Evolutionary conservation across 2,113 vertebrate species (phyloP).

Genomic region (Gymnocephalus cernua): DNA sequence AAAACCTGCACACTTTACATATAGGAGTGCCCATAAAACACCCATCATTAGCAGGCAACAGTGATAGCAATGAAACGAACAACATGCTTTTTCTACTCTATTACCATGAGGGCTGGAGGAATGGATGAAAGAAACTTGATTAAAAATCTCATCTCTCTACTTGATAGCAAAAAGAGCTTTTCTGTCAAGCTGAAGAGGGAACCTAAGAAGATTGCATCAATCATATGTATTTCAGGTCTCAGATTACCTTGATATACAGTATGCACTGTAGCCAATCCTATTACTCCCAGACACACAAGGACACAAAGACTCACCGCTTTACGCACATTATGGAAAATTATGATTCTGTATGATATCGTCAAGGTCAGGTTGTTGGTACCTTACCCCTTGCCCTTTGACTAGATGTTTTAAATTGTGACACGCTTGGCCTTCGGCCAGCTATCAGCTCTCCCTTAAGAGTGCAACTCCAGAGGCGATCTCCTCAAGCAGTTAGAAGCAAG

Average conservation of each 20-base stretch:
- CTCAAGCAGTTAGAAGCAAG: constrained; percentile 25
- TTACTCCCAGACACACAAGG: constrained; percentile 62
- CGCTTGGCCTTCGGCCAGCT: constrained; percentile 23
- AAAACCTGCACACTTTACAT: not conserved
- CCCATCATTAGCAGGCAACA: constrained; percentile 1
- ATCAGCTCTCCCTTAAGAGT: constrained; percentile 51
- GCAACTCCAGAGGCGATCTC: constrained; percentile 30
- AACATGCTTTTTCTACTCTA: not conserved
- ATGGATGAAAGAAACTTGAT: constrained; percentile 39
- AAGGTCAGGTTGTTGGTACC: constrained; percentile 59
- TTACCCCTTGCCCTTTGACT: constrained; percentile 55
- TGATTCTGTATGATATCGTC: constrained; percentile 49
- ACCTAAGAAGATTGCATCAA: constrained; percentile 69
- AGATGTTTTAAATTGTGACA: constrained; percentile 54
- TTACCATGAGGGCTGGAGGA: constrained; percentile 27
- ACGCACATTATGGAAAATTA: constrained; percentile 42
- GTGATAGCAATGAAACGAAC: not conserved
- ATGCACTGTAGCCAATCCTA: constrained; percentile 58
- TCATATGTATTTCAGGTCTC: constrained; percentile 64
- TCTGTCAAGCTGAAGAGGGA: constrained; percentile 49
- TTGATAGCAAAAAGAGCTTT: constrained; percentile 51
- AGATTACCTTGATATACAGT: constrained; percentile 70
- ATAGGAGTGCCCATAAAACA: not conserved
- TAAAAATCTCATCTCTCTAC: constrained; percentile 36
- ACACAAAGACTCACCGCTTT: constrained; percentile 60